Percentiles rank a stretch among this genome's conserved stretches.
Evolutionary conservation across 2,113 vertebrate species (phyloP).

Genomic region (Centropristis striata): DNA sequence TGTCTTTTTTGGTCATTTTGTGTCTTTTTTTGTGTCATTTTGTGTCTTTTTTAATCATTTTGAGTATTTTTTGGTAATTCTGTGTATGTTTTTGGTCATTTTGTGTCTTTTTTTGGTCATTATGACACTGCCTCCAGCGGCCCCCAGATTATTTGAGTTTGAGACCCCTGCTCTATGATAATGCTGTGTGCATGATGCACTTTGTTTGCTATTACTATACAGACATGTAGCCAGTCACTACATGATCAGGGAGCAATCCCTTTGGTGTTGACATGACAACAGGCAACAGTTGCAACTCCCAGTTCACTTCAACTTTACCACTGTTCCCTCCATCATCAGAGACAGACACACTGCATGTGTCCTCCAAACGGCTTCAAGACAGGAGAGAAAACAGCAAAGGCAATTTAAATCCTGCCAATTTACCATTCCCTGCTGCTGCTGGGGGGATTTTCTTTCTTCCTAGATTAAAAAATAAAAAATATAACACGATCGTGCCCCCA

Average conservation of each 20-base stretch:
- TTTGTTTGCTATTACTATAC: constrained; percentile 14
- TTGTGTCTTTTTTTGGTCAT: too few relatives aligned
- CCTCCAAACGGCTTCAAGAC: constrained; percentile 37
- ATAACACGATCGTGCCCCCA: constrained; percentile 56
- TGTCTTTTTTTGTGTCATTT: too few relatives aligned
- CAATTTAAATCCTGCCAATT: constrained; percentile 45
- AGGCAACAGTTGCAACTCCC: constrained; percentile 4
- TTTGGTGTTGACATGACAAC: constrained; percentile 17
- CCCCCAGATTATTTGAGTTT: too few relatives aligned
- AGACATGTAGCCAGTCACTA: constrained; percentile 37
- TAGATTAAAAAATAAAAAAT: constrained; percentile 62
- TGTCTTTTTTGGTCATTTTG: too few relatives aligned
- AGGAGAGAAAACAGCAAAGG: constrained; percentile 46
- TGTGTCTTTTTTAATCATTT: too few relatives aligned
- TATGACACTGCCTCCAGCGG: too few relatives aligned
- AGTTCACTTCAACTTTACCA: constrained; percentile 23
- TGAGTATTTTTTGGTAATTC: too few relatives aligned
- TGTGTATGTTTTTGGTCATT: too few relatives aligned
- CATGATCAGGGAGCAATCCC: constrained; percentile 23
- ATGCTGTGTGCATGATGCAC: background rate
- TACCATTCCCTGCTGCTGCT: constrained; percentile 53
- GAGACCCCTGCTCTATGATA: too few relatives aligned
- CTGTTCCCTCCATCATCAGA: constrained; percentile 14
- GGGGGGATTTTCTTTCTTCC: constrained; percentile 33
- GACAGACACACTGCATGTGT: constrained; percentile 21